Base-by-base conservation (phyloP, 2,797 vertebrate species). In the Lithobates sylvaticus region DNA sequence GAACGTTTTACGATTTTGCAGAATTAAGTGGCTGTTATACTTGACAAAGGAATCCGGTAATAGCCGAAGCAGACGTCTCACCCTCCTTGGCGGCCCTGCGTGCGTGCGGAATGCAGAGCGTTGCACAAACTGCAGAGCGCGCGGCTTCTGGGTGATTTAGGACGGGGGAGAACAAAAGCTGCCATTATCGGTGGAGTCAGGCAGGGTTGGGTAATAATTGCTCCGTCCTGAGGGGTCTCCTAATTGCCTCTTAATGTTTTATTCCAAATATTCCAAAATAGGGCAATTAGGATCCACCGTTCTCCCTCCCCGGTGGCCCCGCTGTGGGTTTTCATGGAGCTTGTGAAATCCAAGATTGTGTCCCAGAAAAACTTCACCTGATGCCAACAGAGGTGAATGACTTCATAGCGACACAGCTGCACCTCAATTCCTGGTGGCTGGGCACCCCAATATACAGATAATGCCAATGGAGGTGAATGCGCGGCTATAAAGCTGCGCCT, bases 131-230 rank as follows among this genome's bases (percentile, higher is more conserved):
- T 36, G 34, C 34, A 36, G 34, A 36, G 34, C 5, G 58, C 5
- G 54, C 54, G 10, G 47, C 68, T 23, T 34, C 42, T 44, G 67
- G 68, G 78, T 36, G 54, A 79, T 68, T 21, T 29, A 16, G 64
- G 76, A 77, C 34, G 34, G 65, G 26, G n/a, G 26, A 69, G 64
- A 79, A 79, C 61, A 79, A 79, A 21, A 36, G 64, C 8, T 26
- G 13, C 65, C 15, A 32, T 79, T 78, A 21, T 15, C 3, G 15
- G 12, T 4, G 23, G 36, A 47, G 77, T 42, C 44, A 7, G 76
- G 76, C 27, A 3, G 0, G 27, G 54, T 34, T 67, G 34, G 34
- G 34, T 36, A 36, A 36, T 36, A 36, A 36, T 36, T 36, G 34
- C 34, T 36, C 34, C 34, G 34, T 36, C 61, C 61, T 64, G 16